Conservation (phyloP, 92 coral and sea anemone species). For the Porites rus region DNA sequence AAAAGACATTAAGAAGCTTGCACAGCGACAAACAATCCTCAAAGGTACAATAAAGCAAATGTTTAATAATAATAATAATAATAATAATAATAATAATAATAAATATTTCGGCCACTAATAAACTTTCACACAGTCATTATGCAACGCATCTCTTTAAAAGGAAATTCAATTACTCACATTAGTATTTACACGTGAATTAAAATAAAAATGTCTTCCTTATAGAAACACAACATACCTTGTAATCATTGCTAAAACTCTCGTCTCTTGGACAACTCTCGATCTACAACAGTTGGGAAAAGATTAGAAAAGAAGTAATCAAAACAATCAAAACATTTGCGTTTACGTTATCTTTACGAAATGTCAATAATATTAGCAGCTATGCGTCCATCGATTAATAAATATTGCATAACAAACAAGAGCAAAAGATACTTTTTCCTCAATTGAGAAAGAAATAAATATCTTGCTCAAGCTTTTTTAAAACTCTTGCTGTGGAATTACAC, state of each 20-base stretch:
- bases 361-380: not conserved
- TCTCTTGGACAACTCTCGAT: slow-evolving; percentile 92
- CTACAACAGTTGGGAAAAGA: slow-evolving; percentile 38
- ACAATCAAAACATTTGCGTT: not conserved
- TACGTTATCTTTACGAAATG: not conserved
- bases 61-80: too few relatives aligned
- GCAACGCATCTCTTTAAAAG: too few relatives aligned
- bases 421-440: not conserved
- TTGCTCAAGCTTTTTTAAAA: not conserved
- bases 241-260: slow-evolving; percentile 96
- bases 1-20: too few relatives aligned
- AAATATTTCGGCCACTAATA: too few relatives aligned
- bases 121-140: too few relatives aligned
- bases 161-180: too few relatives aligned
- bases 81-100: too few relatives aligned
- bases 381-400: not conserved
- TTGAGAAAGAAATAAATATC: not conserved
- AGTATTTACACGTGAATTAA: not conserved
- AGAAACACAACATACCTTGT: slow-evolving; percentile 63
- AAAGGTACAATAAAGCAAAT: too few relatives aligned
- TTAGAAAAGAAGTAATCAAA: not conserved
- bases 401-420: not conserved
- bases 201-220: not conserved
- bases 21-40: too few relatives aligned
- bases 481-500: not conserved